phyloP scores from a whole-genome alignment of 2,113 vertebrate species.

The Xiphias gladius region DNA sequence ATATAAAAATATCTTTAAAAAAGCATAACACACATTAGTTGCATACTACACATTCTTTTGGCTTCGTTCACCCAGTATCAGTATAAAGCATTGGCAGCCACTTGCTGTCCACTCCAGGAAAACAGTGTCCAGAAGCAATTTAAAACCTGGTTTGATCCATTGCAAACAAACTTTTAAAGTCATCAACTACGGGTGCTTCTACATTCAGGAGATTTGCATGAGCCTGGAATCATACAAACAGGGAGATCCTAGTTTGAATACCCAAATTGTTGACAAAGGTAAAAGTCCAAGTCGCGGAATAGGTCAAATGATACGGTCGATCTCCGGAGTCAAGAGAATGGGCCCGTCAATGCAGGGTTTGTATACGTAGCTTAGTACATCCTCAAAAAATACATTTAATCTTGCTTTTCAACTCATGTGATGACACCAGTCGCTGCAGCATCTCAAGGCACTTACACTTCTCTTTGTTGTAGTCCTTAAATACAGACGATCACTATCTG shows the following conservation, averaged over 20 bases:
- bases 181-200: neutral
- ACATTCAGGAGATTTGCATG: neutral
- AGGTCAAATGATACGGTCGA: neutral
- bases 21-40: neutral
- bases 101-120: neutral
- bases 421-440: neutral
- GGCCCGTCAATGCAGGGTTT: neutral
- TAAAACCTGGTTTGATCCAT: neutral
- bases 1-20: constrained; percentile 34
- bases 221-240: constrained; percentile 16
- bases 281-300: neutral
- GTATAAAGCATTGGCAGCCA: neutral
- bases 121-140: neutral
- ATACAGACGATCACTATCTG: neutral
- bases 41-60: constrained; percentile 42
- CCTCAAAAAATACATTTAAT: neutral
- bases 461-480: neutral
- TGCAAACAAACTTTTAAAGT: constrained; percentile 29
- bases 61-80: constrained; percentile 34
- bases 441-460: neutral
- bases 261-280: constrained; percentile 19
- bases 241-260: constrained; percentile 36
- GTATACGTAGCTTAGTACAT: neutral
- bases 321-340: neutral
- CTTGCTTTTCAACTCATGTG: neutral